Conservation (phyloP, 2,797 vertebrate species). For the Aldrovandia affinis region DNA sequence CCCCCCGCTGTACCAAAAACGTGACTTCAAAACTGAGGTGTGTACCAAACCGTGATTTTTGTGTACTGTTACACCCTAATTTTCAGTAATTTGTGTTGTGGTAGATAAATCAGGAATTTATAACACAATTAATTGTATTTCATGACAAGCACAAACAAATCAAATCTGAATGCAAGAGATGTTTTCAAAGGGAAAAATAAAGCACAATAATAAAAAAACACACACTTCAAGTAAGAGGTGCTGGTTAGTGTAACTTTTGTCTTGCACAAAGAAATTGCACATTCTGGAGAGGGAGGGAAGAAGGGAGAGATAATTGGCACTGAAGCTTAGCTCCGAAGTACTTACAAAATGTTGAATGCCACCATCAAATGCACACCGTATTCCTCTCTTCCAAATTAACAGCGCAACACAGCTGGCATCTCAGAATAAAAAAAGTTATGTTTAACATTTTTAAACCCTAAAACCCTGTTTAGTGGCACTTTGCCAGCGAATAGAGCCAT, state of each 20-base stretch:
- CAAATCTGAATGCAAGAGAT: not conserved
- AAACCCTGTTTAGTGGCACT: constrained; percentile 8
- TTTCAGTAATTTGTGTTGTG: too few relatives aligned
- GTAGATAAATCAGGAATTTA: not conserved
- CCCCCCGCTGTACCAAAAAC: too few relatives aligned
- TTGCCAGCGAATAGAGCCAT: not conserved
- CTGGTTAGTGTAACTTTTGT: not conserved
- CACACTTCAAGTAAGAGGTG: not conserved
- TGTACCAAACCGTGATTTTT: too few relatives aligned
- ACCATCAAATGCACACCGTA: not conserved
- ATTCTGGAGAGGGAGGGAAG: too few relatives aligned
- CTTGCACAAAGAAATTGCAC: not conserved
- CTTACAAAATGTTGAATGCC: not conserved
- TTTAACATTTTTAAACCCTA: too few relatives aligned
- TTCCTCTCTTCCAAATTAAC: not conserved
- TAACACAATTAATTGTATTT: not conserved
- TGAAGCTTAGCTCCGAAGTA: not conserved
- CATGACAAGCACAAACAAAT: not conserved
- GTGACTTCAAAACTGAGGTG: too few relatives aligned
- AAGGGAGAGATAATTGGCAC: too few relatives aligned
- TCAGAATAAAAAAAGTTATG: too few relatives aligned
- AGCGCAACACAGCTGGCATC: too few relatives aligned
- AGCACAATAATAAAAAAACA: not conserved
- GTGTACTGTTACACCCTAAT: too few relatives aligned
- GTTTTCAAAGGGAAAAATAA: not conserved